Conservation (phyloP, 2,888 invertebrate species). For the Diadegma fenestrale region DNA sequence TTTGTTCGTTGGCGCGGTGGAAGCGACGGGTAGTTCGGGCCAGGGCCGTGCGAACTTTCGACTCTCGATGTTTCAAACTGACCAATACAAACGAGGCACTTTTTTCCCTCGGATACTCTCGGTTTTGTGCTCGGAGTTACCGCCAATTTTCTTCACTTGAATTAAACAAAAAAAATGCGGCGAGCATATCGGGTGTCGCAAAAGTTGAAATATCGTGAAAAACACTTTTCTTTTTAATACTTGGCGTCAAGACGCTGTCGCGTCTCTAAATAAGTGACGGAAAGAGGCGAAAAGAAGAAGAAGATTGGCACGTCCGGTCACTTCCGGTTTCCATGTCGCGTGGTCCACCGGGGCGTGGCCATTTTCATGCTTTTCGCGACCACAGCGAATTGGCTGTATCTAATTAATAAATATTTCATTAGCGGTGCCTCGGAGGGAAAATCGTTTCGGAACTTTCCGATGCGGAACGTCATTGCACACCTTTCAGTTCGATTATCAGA, state of each 20-base stretch:
- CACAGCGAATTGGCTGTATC: not conserved
- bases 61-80: slow-evolving; percentile 40
- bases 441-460: not conserved
- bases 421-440: not conserved
- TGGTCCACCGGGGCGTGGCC: no score
- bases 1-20: slow-evolving; percentile 44
- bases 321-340: not conserved
- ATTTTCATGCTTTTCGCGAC: no score
- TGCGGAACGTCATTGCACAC: not conserved
- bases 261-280: not conserved
- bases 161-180: not conserved
- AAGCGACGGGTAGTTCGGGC: slow-evolving; percentile 62
- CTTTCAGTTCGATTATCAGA: not conserved
- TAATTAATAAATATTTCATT: not conserved
- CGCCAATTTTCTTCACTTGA: not conserved
- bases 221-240: not conserved
- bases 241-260: no score
- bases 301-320: not conserved
- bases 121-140: not conserved
- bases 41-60: slow-evolving; percentile 75
- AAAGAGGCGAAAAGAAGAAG: not conserved
- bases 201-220: not conserved
- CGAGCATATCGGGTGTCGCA: not conserved
- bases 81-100: not conserved
- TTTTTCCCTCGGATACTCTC: not conserved